Evolutionary conservation across 2,797 vertebrate genomes (phyloP).

Genomic region (Atherinosoma microstoma): DNA sequence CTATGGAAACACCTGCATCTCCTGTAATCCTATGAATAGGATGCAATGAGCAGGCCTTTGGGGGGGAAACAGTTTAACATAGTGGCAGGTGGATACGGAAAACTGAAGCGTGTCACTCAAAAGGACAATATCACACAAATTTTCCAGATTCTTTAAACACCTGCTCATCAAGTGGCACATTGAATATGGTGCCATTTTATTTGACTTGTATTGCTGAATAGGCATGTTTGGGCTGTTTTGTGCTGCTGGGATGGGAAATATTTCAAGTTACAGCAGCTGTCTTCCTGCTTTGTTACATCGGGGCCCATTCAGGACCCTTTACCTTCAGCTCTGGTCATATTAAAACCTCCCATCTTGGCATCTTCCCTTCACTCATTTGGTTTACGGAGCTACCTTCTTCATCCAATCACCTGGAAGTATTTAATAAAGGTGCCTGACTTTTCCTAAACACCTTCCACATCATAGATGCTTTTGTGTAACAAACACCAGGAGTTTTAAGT

Average conservation of each 20-base stretch:
- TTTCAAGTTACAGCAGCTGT: no score
- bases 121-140: constrained; percentile 48
- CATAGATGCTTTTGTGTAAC: no score
- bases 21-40: constrained; percentile 81
- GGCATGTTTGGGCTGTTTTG: neutral
- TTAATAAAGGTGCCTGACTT: no score
- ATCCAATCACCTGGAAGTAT: no score
- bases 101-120: constrained; percentile 57
- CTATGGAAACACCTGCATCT: constrained; percentile 81
- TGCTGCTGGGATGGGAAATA: neutral
- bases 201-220: neutral
- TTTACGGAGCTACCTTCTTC: no score
- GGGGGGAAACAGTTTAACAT: constrained; percentile 67
- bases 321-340: no score
- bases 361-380: no score
- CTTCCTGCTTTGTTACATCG: no score
- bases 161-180: neutral
- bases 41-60: constrained; percentile 72
- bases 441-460: no score
- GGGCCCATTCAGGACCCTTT: no score
- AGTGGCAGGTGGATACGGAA: constrained; percentile 72
- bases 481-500: no score
- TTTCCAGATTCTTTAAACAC: constrained; percentile 16
- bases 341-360: no score
- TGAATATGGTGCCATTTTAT: neutral